phyloP scores from a whole-genome alignment of 2,113 vertebrate genomes.

The Campylomormyrus numenius region DNA sequence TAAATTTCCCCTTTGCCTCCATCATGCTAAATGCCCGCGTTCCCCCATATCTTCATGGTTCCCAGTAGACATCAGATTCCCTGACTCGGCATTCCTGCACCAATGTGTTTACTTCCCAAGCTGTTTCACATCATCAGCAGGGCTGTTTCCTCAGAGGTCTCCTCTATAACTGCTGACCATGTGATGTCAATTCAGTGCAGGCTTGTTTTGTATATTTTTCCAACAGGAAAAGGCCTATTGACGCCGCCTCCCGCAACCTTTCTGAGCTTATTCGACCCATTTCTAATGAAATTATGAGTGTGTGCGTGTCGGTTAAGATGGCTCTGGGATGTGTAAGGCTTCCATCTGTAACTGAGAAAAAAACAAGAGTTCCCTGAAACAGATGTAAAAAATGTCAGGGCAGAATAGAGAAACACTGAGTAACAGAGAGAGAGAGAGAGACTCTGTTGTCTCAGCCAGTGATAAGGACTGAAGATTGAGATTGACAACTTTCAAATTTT shows the following conservation, averaged over 20 bases:
- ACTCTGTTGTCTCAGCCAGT: background rate
- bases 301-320: background rate
- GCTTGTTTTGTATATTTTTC: slow-evolving; percentile 9
- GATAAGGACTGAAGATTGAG: background rate
- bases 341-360: background rate
- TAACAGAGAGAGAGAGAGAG: background rate
- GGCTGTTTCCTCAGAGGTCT: slow-evolving; percentile 17
- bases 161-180: background rate
- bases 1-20: background rate
- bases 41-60: background rate
- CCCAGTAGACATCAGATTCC: slow-evolving; percentile 6
- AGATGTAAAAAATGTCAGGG: background rate
- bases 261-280: slow-evolving; percentile 19
- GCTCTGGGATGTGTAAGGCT: background rate
- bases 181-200: slow-evolving; percentile 8
- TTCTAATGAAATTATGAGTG: slow-evolving; percentile 21
- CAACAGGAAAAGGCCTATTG: slow-evolving; percentile 6
- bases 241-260: background rate
- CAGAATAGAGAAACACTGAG: background rate
- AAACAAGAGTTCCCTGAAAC: background rate
- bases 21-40: slow-evolving; percentile 12
- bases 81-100: slow-evolving; percentile 20
- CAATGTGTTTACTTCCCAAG: background rate
- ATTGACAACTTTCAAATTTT: background rate
- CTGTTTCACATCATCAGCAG: background rate